phyloP scores from a whole-genome alignment of 1,140 invertebrate genomes.

The Nasonia longicornis region DNA sequence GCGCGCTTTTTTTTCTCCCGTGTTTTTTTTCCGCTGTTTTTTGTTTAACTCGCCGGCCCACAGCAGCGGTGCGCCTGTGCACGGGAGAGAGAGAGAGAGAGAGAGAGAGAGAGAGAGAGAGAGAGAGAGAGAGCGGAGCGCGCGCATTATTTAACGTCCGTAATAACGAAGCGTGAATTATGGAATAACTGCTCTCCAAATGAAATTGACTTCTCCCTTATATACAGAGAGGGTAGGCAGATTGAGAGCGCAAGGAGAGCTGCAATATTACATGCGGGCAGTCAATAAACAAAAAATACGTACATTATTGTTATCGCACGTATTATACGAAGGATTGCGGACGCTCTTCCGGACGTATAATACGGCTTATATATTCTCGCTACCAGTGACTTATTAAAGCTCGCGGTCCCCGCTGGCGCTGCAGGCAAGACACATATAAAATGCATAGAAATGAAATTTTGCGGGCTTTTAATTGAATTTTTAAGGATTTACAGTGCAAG shows the following conservation, averaged over 20 bases:
- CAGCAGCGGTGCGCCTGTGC: not conserved
- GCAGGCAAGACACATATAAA: constrained; percentile 44
- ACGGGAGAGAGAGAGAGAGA: not conserved
- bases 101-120: too few species aligned
- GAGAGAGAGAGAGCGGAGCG: not conserved
- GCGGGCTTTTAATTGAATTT: constrained; percentile 49
- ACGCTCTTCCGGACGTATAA: not conserved
- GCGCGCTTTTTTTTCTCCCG: not conserved
- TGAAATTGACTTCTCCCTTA: constrained; percentile 34
- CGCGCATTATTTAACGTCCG: constrained; percentile 39
- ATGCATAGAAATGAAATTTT: constrained; percentile 49
- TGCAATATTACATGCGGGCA: not conserved
- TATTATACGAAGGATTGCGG: not conserved
- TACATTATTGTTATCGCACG: not conserved
- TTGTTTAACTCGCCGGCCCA: constrained; percentile 15
- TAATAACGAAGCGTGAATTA: constrained; percentile 44
- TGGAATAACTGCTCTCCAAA: constrained; percentile 27
- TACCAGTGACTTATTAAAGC: constrained; percentile 46
- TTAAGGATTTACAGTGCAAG: constrained; percentile 47
- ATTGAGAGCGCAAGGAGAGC: too few species aligned
- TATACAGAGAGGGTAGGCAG: not conserved
- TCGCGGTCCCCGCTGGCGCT: constrained; percentile 15
- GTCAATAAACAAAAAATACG: constrained; percentile 41
- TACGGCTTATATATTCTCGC: constrained; percentile 38
- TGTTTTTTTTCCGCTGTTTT: constrained; percentile 46